phyloP scores from a whole-genome alignment of 1,140 invertebrate genomes.

The Cepaea nemoralis region DNA sequence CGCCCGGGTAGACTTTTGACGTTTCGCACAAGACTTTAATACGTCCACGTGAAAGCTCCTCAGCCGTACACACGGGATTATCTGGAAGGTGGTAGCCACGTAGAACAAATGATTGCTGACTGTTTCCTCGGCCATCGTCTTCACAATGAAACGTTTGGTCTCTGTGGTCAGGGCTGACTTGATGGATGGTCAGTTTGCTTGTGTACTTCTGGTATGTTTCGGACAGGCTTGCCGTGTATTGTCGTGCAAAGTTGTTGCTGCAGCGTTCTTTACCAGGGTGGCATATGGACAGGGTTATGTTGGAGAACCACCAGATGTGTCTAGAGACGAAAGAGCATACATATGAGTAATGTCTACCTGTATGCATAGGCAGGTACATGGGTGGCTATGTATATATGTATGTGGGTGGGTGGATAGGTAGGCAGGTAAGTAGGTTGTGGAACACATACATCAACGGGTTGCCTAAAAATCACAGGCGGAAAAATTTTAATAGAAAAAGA shows the following conservation, averaged over 20 bases:
- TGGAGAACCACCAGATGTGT: neutral
- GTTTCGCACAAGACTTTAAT: neutral
- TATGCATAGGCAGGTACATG: no score
- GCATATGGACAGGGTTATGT: neutral
- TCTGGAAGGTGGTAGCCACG: neutral
- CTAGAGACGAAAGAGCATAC: neutral
- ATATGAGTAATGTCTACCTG: no score
- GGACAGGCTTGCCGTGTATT: neutral
- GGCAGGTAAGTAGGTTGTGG: no score
- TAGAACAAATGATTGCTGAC: neutral
- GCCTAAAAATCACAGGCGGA: no score
- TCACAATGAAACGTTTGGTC: neutral
- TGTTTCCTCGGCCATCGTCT: neutral
- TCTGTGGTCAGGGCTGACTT: neutral
- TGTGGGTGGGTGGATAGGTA: no score
- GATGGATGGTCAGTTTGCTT: neutral
- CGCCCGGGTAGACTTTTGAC: neutral
- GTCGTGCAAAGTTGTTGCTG: neutral
- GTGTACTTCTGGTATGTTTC: neutral
- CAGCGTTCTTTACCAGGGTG: neutral
- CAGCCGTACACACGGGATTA: neutral
- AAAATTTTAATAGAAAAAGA: no score
- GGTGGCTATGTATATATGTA: no score
- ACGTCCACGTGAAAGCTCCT: neutral
- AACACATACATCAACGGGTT: no score